A percentile compares a stretch with the other conserved stretches of the same genome.
These are phyloP conservation scores for Eulemur albifrons DNA, from an alignment of 2,797 vertebrate genomes.

Conservation along the genomic window DNA sequence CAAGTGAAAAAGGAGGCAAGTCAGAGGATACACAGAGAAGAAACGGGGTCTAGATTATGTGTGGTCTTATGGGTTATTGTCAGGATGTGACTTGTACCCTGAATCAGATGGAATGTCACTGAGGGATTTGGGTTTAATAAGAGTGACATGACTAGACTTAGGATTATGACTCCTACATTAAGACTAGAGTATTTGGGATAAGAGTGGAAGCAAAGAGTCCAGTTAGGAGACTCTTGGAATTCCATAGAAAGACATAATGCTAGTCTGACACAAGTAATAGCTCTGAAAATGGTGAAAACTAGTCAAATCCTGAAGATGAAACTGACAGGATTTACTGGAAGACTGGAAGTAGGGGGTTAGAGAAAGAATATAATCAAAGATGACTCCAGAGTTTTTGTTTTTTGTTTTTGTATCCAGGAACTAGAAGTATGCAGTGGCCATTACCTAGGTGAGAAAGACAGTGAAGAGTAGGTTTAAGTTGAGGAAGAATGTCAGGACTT, in stretches of 20 bases:
- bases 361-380: neutral
- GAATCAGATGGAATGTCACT: neutral
- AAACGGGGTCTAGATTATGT: fast-evolving
- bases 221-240: neutral
- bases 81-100: neutral
- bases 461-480: neutral
- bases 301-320: neutral
- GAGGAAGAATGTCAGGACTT: neutral
- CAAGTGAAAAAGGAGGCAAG: neutral
- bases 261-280: neutral
- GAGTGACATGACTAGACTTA: neutral
- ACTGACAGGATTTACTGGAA: neutral
- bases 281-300: neutral
- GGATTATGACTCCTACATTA: neutral
- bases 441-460: neutral
- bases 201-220: neutral
- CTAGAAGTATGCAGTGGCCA: neutral
- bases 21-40: neutral
- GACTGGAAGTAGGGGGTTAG: neutral
- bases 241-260: neutral
- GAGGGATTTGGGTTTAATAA: neutral
- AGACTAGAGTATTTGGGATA: neutral
- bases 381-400: neutral
- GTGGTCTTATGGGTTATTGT: no score
- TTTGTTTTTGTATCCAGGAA: neutral